phyloP scores from a whole-genome alignment of 2,797 vertebrate genomes.

The Neosalanx taihuensis region DNA sequence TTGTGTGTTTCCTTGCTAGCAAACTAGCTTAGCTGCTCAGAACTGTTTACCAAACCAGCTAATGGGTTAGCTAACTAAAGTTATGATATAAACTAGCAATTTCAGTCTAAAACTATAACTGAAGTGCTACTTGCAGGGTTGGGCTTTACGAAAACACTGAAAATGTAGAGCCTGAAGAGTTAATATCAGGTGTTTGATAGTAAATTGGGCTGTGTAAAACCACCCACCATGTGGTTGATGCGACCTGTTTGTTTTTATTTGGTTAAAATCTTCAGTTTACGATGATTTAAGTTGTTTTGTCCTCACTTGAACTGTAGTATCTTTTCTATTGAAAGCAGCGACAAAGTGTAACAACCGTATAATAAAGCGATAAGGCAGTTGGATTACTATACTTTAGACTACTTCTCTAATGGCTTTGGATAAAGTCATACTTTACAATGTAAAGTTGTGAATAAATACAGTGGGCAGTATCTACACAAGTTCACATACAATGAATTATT shows the following conservation, averaged over 20 bases:
- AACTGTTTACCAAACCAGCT: not conserved
- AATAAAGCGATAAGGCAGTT: not conserved
- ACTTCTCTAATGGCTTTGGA: not conserved
- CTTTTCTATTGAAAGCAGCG: not conserved
- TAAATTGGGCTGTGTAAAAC: not conserved
- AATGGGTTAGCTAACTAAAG: not conserved
- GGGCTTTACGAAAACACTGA: not conserved
- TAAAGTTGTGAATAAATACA: not conserved
- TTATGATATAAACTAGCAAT: not conserved
- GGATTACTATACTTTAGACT: not conserved
- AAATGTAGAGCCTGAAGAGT: not conserved
- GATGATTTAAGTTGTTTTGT: too few relatives aligned
- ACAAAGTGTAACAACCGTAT: not conserved
- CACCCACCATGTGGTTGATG: conserved; percentile 51
- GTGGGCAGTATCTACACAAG: not conserved
- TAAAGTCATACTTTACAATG: not conserved
- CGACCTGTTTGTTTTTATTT: conserved; percentile 63
- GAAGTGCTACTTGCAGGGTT: not conserved
- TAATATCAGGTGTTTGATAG: conserved; percentile 2
- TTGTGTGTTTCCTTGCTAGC: conserved; percentile 38
- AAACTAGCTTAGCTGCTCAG: conserved; percentile 35
- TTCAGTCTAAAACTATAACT: not conserved
- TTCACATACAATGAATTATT: accelerated
- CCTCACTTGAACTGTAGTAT: too few relatives aligned
- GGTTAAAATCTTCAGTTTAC: not conserved